Percentiles rank a stretch among this genome's conserved stretches.
Conservation (phyloP, 2,888 invertebrate genomes). For the Coenonympha glycerion region DNA sequence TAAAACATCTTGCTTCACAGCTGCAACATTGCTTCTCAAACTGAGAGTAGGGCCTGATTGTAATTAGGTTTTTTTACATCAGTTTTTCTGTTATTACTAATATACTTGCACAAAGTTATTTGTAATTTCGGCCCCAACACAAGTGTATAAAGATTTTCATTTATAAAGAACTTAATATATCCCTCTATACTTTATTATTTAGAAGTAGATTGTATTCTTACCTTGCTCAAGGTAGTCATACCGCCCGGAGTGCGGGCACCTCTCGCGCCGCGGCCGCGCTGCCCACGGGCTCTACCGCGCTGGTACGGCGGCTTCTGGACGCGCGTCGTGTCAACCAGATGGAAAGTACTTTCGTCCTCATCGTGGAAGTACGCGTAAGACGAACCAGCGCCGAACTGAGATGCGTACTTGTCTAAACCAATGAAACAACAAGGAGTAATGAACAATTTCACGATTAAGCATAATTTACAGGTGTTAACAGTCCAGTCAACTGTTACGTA, state of each 20-base stretch:
- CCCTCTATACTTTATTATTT: too few relatives aligned
- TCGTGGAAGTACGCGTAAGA: conserved; percentile 99
- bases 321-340: conserved; percentile 95
- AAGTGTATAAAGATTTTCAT: too few relatives aligned
- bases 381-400: conserved; percentile 94
- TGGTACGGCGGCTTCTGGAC: conserved; percentile 94
- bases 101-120: too few relatives aligned
- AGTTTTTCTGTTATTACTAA: too few relatives aligned
- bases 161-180: too few relatives aligned
- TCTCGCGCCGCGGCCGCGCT: conserved; percentile 82
- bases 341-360: conserved; percentile 98
- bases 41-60: too few relatives aligned
- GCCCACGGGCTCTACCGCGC: conserved; percentile 90
- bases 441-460: too few relatives aligned
- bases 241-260: conserved; percentile 81
- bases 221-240: conserved; percentile 90
- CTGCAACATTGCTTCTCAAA: too few relatives aligned
- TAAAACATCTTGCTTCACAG: too few relatives aligned
- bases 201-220: neutral
- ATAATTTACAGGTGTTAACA: too few relatives aligned
- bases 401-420: conserved; percentile 87
- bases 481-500: neutral
- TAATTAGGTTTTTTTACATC: too few relatives aligned
- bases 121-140: too few relatives aligned
- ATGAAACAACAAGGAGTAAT: neutral